Evolutionary conservation across 2,888 invertebrate genomes (phyloP), one percentile per base, ranked within the genome.

Genomic region (Amphipoea lucens): DNA sequence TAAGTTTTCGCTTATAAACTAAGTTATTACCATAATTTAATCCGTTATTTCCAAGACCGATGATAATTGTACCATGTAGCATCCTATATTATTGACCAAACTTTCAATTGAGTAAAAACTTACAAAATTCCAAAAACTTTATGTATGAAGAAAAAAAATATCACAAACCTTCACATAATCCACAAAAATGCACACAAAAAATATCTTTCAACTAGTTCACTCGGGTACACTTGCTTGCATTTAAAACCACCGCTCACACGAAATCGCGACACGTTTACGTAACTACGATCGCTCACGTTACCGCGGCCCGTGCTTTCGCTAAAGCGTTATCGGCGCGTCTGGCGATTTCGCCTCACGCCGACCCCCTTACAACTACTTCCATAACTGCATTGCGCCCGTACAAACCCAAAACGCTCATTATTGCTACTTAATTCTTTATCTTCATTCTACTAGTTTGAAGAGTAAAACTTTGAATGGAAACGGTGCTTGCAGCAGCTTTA

Each of bases 371-470:
- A 80, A 91, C 90, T 92, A 90, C 89, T 90, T 90, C 90, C 89
- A 90, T 94, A 95, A 95, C 96, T 96, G 96, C 96, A 96, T 94
- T 96, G 96, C 96, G 96, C 94, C 92, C 92, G 86, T 90, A 90
- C 79, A 88, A 89, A 89, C 83, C 86, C 82, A 84, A 88, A 88
- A 85, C 78, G 80, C 79, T 87, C 79, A 87, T 78, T 85, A 86
- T 79, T 83, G 79, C 82, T 79, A 83, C 85, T 88, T 81, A 83
- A 84, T 81, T 86, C 74, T 84, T 67, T 79, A 83, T 87, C 66
- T 84, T 71, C 54, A 42, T 54, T 72, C 11, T 60, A 72, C 3
- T 63, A 82, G n/a, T 66, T 75, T 40, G 14, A 42, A 66, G 45
- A 54, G 45, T 72, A 51, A 29, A 79, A 63, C 63, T 78, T 81